Percentiles rank a stretch among this genome's conserved stretches.
Conservation (phyloP, 2,797 vertebrate species). For the Acipenser oxyrinchus region DNA sequence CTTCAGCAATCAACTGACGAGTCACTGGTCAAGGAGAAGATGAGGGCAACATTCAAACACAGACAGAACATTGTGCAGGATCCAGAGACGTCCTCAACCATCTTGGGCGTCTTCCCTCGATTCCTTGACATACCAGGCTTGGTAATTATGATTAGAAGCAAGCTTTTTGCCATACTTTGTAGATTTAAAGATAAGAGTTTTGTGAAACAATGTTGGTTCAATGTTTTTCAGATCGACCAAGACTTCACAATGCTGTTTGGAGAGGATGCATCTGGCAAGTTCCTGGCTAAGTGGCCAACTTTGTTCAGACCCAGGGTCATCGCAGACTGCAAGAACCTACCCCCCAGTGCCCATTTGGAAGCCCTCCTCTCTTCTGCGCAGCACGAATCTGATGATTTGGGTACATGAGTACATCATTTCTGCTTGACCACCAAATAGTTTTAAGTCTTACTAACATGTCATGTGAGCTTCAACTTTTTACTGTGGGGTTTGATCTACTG, state of each 20-base stretch:
- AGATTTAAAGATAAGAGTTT: background rate
- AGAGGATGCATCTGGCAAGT: conserved; percentile 19
- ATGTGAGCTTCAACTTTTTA: background rate
- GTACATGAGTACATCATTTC: background rate
- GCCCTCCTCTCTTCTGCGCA: conserved; percentile 11
- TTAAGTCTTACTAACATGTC: background rate
- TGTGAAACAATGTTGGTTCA: background rate
- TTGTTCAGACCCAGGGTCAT: conserved; percentile 23
- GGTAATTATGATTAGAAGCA: conserved; percentile 16
- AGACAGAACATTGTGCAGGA: conserved; percentile 21
- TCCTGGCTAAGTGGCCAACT: conserved; percentile 19
- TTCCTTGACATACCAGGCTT: conserved; percentile 24
- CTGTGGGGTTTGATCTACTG: background rate
- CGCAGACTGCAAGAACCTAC: conserved; percentile 17
- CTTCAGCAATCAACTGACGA: conserved; percentile 21
- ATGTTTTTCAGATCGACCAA: conserved; percentile 23
- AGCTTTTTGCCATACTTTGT: background rate
- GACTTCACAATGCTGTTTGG: conserved; percentile 25
- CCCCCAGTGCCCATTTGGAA: conserved; percentile 16
- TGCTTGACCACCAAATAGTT: background rate
- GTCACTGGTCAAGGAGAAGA: conserved; percentile 19
- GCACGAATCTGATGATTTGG: conserved; percentile 6
- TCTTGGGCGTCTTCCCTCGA: conserved; percentile 21
- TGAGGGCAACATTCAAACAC: conserved; percentile 22
- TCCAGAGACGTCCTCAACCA: conserved; percentile 13